Evolutionary conservation across 2,797 vertebrate species (phyloP).

Genomic region (Scomberomorus guttatus): DNA sequence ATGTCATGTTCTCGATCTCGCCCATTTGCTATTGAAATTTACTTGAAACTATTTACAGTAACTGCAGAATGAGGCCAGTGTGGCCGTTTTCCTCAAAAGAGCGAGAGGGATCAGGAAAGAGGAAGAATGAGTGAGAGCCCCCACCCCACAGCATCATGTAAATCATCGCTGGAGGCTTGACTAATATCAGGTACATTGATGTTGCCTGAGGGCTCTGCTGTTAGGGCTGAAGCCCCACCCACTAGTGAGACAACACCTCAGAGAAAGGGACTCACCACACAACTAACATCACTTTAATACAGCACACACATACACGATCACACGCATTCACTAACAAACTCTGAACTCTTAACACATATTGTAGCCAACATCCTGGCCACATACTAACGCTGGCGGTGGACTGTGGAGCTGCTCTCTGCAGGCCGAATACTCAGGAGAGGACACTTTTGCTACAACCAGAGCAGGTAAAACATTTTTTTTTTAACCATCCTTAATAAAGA

Average conservation of each 20-base stretch:
- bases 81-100: constrained; percentile 43
- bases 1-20: constrained; percentile 17
- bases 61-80: neutral
- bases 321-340: constrained; percentile 48
- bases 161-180: constrained; percentile 95
- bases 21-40: constrained; percentile 9
- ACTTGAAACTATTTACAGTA: constrained; percentile 21
- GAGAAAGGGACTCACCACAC: constrained; percentile 83
- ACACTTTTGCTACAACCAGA: constrained; percentile 22
- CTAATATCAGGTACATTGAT: constrained; percentile 96
- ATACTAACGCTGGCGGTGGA: constrained; percentile 28
- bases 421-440: constrained; percentile 13
- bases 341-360: constrained; percentile 21
- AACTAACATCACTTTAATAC: constrained; percentile 66
- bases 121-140: constrained; percentile 30
- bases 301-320: constrained; percentile 59
- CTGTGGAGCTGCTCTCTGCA: constrained; percentile 18
- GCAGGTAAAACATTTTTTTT: constrained; percentile 64
- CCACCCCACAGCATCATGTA: constrained; percentile 82
- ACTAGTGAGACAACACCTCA: constrained; percentile 88
- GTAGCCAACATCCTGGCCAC: constrained; percentile 26
- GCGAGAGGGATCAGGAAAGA: constrained; percentile 10
- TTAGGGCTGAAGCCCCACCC: constrained; percentile 94
- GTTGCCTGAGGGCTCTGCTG: constrained; percentile 96
- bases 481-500: neutral